These are phyloP conservation scores for Trichopoda pennipes DNA, from an alignment of 2,888 invertebrate genomes.

Conservation along the genomic window DNA sequence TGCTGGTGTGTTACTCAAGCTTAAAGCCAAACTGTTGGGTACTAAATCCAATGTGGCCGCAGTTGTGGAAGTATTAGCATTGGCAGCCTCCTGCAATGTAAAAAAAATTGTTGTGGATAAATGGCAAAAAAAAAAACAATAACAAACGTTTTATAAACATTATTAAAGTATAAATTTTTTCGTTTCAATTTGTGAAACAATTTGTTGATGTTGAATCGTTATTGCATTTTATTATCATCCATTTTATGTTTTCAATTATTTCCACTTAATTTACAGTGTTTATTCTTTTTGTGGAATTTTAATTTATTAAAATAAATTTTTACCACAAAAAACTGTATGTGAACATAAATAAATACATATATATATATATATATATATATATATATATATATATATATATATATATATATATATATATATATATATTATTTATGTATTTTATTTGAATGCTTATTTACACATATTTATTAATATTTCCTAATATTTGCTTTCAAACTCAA, in stretches of 20 bases:
- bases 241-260: slow-evolving; percentile 66
- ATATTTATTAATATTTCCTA: not conserved
- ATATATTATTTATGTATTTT: too few species aligned
- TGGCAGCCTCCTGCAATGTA: slow-evolving; percentile 69
- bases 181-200: slow-evolving; percentile 65
- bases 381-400: too few species aligned
- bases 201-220: slow-evolving; percentile 50
- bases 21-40: slow-evolving; percentile 77
- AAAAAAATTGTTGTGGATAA: slow-evolving; percentile 47
- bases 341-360: not conserved
- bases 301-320: slow-evolving; percentile 66
- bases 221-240: slow-evolving; percentile 64
- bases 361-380: too few species aligned
- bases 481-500: slow-evolving; percentile 54
- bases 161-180: slow-evolving; percentile 67
- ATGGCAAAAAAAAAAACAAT: slow-evolving; percentile 24
- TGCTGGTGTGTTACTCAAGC: slow-evolving; percentile 75
- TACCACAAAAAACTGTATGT: slow-evolving; percentile 39
- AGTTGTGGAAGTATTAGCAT: slow-evolving; percentile 70
- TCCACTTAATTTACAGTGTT: slow-evolving; percentile 65
- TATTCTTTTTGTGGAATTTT: slow-evolving; percentile 60
- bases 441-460: not conserved
- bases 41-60: slow-evolving; percentile 74
- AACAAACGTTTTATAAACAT: slow-evolving; percentile 47
- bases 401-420: too few species aligned